Evolutionary conservation across 1,140 invertebrate species (phyloP), one percentile per base, ranked within the genome.

Genomic region (Parasteatoda tepidariorum): DNA sequence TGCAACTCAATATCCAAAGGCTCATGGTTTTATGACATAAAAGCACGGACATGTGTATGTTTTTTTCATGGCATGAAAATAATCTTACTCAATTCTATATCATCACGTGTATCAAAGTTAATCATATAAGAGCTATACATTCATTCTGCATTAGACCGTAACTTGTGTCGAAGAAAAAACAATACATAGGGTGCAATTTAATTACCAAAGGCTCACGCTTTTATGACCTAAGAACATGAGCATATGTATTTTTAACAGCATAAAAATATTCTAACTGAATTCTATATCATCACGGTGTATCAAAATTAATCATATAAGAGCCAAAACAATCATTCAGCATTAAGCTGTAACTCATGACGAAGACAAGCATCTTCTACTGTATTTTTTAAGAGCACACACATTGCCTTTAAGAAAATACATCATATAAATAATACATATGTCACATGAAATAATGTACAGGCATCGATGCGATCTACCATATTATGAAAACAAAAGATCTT

Each of bases 331-430:
- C 38, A 6, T 30, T 28, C 78, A 70, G 78, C 78, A 26, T 31
- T 38, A 15, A 22, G 66, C 67, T 70, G 66, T 28, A 81, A 34
- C 78, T 61, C n/a, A n/a, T n/a, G 70, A 61, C 33, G 78, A 81
- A 70, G 78, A 81, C 33, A 70, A 57, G 22, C 26, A 70, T 81
- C 76, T 81, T 81, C 76, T 38, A 57, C 76, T 22, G 31, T 34
- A 70, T 41, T 70, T 5, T 70, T 30, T n/a, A 61, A 66, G 41
- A 70, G 28, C 26, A 71, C 38, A 15, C 34, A 26, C 67, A 24
- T n/a, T 64, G 28, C 38, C 54, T 11, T 81, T 70, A 81, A 81
- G 78, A 81, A 81, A 81, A 81, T 81, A 81, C 55, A 54, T 61
- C 54, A 34, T 61, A 68, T 81, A 81, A 81, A 81, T 71, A 81